Evolutionary conservation across 2,888 invertebrate species (phyloP), one percentile per base, ranked within the genome.

Genomic region (Erebia palarica): DNA sequence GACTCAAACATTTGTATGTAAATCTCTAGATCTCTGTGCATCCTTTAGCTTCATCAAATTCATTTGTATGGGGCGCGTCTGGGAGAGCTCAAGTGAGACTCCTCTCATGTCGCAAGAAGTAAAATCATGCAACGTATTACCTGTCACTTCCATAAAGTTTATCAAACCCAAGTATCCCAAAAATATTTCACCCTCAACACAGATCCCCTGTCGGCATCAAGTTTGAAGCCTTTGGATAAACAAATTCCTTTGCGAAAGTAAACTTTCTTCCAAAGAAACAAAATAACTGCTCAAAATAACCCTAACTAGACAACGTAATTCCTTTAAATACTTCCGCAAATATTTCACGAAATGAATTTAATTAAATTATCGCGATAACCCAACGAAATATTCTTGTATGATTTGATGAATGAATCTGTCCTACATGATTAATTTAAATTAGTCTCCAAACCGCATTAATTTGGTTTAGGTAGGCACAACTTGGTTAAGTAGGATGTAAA

Each of bases 121-220:
- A 7, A 53, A 47, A 59, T n/a, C 21, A 36, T n/a, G n/a, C 36
- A 36, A 44, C 68, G 63, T 51, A 27, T 58, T 80, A 81, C 78
- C 69, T 78, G 75, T 68, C 79, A 73, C 69, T 75, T 81, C 82
- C 59, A 65, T 73, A 76, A 44, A 59, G 51, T 65, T 63, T 68
- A 73, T 77, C 73, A 73, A 77, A 74, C 71, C 69, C 75, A 72
- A 69, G 73, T 76, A 78, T 78, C 75, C 77, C 79, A 81, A 78
- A 81, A 84, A 84, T 83, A 86, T 84, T 83, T 81, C 76, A 81
- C 80, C 81, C 79, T 77, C 75, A 81, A 77, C 82, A 80, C 79
- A 78, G 75, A 78, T 77, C 79, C 77, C 76, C 75, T 70, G 60
- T 74, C 77, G 76, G 76, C 77, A 75, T 73, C 75, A 76, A 79